phyloP scores from a whole-genome alignment of 2,113 vertebrate genomes.

The Pithys albifrons region DNA sequence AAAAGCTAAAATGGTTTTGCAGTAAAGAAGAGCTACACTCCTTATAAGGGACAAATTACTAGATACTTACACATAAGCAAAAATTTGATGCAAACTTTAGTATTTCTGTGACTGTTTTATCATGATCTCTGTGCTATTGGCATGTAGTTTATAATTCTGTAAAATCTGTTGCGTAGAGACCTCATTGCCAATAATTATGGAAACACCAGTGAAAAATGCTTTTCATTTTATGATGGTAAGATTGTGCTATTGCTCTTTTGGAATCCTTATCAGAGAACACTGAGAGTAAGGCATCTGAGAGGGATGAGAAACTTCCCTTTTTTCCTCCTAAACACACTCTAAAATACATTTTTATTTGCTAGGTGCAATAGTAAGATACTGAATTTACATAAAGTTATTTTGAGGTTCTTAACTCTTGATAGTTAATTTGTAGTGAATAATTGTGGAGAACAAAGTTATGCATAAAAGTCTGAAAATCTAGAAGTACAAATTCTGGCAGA shows the following conservation, averaged over 20 bases:
- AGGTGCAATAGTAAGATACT: background rate
- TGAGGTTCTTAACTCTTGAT: background rate
- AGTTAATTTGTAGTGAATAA: background rate
- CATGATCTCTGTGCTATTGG: background rate
- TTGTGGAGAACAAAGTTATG: background rate
- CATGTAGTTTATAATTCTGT: background rate
- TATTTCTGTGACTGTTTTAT: background rate
- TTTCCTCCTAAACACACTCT: background rate
- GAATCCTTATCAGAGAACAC: background rate
- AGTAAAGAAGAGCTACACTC: background rate
- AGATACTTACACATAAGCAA: background rate
- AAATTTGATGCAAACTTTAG: background rate
- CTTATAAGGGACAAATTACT: background rate
- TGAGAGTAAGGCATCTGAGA: background rate
- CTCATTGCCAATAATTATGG: background rate
- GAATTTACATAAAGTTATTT: background rate
- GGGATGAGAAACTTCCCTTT: background rate
- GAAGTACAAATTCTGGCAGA: background rate
- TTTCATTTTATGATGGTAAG: background rate
- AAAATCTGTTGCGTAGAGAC: background rate
- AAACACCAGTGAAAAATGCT: background rate
- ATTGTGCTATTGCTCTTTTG: background rate
- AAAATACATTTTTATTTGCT: background rate
- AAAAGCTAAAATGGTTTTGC: background rate
- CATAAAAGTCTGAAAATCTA: background rate